Evolutionary conservation across 2,888 invertebrate genomes (phyloP).

Genomic region (Cotesia congregata): DNA sequence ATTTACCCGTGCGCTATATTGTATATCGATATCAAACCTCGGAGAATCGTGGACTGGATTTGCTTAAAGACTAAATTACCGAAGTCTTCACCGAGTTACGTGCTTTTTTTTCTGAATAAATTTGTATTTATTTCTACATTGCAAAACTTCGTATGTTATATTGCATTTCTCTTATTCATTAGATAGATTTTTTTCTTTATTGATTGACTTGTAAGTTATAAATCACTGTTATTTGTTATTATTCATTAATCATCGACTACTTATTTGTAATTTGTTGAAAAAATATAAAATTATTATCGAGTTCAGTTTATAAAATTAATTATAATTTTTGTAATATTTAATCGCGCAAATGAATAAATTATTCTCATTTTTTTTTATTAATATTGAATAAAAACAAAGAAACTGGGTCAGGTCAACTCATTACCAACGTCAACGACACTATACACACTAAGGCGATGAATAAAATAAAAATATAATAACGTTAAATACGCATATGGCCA

Average conservation of each 20-base stretch:
- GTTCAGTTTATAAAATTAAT: background rate
- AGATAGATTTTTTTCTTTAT: background rate
- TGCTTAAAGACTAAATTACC: background rate
- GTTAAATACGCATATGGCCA: slow-evolving; percentile 18
- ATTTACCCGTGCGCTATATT: slow-evolving; percentile 3
- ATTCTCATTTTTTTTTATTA: background rate
- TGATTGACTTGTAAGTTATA: background rate
- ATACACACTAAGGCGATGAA: background rate
- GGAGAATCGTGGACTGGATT: background rate
- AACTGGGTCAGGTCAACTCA: background rate
- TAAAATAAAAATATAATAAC: slow-evolving; percentile 11
- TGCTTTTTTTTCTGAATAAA: background rate
- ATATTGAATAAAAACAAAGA: background rate
- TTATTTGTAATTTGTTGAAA: background rate
- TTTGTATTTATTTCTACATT: background rate
- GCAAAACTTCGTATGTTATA: background rate
- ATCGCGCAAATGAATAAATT: background rate
- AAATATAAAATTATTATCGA: no score
- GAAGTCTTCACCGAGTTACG: background rate
- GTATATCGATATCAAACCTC: background rate
- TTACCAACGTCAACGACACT: background rate
- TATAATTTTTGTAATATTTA: background rate
- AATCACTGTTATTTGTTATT: background rate
- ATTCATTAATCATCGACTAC: background rate
- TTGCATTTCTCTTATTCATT: background rate